Base-by-base conservation (phyloP, 2,113 vertebrate species). In the Phalacrocorax pelagicus region DNA sequence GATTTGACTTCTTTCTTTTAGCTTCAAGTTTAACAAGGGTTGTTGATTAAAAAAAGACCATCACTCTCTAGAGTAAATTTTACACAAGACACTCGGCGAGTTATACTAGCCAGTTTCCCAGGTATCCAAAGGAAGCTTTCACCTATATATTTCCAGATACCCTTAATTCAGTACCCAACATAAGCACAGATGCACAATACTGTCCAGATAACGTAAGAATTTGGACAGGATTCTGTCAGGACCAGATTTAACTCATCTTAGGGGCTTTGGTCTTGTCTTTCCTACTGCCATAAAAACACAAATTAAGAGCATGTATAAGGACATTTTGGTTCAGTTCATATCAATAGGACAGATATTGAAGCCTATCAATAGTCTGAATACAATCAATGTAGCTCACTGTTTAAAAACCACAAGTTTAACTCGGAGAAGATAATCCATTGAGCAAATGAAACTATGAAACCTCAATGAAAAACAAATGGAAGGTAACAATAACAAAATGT, bases 1-100 rank as follows among this genome's bases (percentile, higher is more conserved):
- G 94, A 77, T 73, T n/a, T 86, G 72, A 90, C 88, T 88, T 47
- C 51, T 63, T 86, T 95, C 95, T 93, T 90, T 90, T n/a, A 74
- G 36, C 84, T 90, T 93, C 95, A 75, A 52, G 65, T 95, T 96
- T 81, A 91, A 83, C 51, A 91, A 88, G 72, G 15, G n/a, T 52
- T 69, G 75, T 85, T 81, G 71, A 84, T 75, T 72, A 59, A 73
- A 92, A 52, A 42, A n/a, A 44, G 30, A 15, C 14, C 17, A 38
- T 46, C 58, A 4, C 20, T 52, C 87, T 69, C 71, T 15, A 75
- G 47, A 71, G 42, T 75, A 15, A 58, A 24, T 47, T 63, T 32
- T 42, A 58, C n/a, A 77, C 78, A 82, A 49, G 57, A 67, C 23
- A 24, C 38, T 4, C 49, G 74, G 27, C 44, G 70, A 86, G 49